Base-by-base conservation (phyloP, 1,140 invertebrate genomes). In the Lepidurus arcticus region DNA sequence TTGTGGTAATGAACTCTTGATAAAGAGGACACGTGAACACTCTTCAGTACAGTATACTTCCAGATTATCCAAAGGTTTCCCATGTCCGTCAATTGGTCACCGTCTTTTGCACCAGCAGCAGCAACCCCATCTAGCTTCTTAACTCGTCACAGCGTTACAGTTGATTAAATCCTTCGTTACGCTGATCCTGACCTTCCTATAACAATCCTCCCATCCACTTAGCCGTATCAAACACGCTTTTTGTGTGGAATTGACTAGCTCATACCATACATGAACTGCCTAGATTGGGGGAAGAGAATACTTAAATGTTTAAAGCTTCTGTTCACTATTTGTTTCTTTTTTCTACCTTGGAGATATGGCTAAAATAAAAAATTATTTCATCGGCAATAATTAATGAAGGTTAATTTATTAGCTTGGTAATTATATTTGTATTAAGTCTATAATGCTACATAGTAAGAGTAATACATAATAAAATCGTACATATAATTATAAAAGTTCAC, bases 121-220 rank as follows among this genome's bases (percentile, higher is more conserved):
- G 34, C 26, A 34, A 34, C 34, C 34, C 34, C 9, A 65, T 65
- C 53, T 21, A 65, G 34, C 34, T 34, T 34, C 34, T 21, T 65
- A 65, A 21, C 16, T 21, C 53, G 53, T 65, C 53, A 65, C 53
- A 65, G 53, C 34, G 53, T 65, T 65, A 21, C 53, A 21, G 53
- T 65, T 65, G 53, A 65, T 65, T 65, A n/a, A 65, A 65, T 13
- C 53, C 53, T 21, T 65, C 53, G 53, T 65, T 65, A 65, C 53
- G 21, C 53, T 65, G 53, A 65, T 65, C 21, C 53, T 1, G 53
- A 16, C 53, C n/a, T 65, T 65, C 53, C 53, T n/a, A 65, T 65
- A 65, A 65, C 53, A 65, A 65, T 65, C 53, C 53, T 65, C 53
- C 53, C 53, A 65, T 21, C 53, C 53, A 65, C 53, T 65, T 65